Base-by-base conservation (phyloP, 1,140 invertebrate species). In the Heterodera schachtii region DNA sequence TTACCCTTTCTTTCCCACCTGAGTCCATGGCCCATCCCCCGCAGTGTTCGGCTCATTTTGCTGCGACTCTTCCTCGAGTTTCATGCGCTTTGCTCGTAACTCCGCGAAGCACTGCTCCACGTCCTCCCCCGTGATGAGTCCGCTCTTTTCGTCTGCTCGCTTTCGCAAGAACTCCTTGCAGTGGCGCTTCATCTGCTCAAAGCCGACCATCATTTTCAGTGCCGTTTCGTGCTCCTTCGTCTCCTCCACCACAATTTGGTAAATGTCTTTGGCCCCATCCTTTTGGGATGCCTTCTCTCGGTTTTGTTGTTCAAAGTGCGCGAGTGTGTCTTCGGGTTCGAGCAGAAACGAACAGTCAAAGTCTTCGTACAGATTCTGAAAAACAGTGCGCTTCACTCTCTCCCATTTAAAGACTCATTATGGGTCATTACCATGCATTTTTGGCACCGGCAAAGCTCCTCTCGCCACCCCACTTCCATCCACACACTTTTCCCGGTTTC, bases 301-400 rank as follows among this genome's bases (percentile, higher is more conserved):
- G 46, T 83, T 76, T 43, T 67, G 64, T 4, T 84, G 64, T 31
- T 85, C 81, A 67, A 80, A 87, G 3, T 19, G 66, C 6, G 73
- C 70, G 6, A 88, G 69, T n/a, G 84, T 80, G 75, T 87, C 86
- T 49, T 87, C 83, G 21, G 79, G 57, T 6, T 87, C 86, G 44
- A 87, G 19, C 21, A 87, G 80, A 77, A 70, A 87, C 49, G 81
- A 66, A 73, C 80, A 85, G 43, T 89, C 77, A 3, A 75, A 70
- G 74, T 84, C 74, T 21, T 88, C 87, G 78, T 87, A 88, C 6
- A 88, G 75, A 31, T 75, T 74, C 78, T 84, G 57, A 82, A 88
- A 86, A 75, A n/a, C 76, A 75, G 77, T 74, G 73, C 47, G 80
- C 41, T 5, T 67, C 19, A 73, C 49, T 82, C 66, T 81, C 64